Base-by-base conservation (phyloP, 2,888 invertebrate genomes). In the Doris montereyensis region DNA sequence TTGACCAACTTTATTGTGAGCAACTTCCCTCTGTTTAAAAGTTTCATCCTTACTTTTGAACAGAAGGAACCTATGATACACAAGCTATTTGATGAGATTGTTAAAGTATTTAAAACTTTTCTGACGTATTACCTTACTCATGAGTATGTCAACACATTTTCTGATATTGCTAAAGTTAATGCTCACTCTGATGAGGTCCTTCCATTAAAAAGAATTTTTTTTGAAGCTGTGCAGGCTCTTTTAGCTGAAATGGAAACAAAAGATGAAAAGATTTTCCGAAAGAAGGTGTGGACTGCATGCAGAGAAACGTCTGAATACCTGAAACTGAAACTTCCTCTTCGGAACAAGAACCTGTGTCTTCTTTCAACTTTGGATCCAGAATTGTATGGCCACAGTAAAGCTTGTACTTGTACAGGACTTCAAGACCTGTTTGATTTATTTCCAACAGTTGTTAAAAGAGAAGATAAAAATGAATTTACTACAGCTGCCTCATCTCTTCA, bases 361-460 rank as follows among this genome's bases (percentile, higher is more conserved):
- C 28, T 65, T 2, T 65, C 67, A 1, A 65, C 67, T 2, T 13
- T 65, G 2, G 67, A 65, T 13, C 67, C 67, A 21, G 67, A 3
- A 2, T 13, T 65, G 24, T 62, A 24, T 62, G 62, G 62, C 21
- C 62, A 62, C 62, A 62, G 67, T 65, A 24, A 3, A 65, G 67
- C 67, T 24, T 1, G 4, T 4, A 4, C 4, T 2, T n/a, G n/a
- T n/a, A n/a, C n/a, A n/a, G 67, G 67, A 2, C 24, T 65, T 24
- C 10, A 65, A 13, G 67, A 65, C 26, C 24, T 65, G 8, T 65
- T 65, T 65, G 67, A 65, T 65, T n/a, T n/a, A n/a, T n/a, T n/a
- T n/a, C n/a, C n/a, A n/a, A n/a, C n/a, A n/a, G n/a, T n/a, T n/a
- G n/a, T 3, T 65, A 2, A 65, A 4, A 28, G 13, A 34, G 26